Evolutionary conservation across 2,113 vertebrate species (phyloP).

Genomic region (Mormyrus lacerda): DNA sequence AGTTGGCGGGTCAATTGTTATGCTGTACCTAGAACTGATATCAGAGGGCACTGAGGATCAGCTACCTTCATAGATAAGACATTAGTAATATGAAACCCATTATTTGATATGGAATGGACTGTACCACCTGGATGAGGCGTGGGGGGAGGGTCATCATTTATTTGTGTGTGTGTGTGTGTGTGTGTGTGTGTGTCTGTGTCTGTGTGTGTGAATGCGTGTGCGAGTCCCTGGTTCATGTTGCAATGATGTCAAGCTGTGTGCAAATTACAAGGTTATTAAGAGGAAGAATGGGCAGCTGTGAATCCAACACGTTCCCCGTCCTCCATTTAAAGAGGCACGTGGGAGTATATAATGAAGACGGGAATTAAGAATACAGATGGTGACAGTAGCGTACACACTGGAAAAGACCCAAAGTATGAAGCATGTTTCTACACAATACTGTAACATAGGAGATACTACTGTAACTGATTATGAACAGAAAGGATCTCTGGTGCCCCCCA

Average conservation of each 20-base stretch:
- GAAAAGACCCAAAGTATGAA: neutral
- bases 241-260: constrained; percentile 1
- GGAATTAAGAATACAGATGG: neutral
- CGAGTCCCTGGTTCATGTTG: neutral
- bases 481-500: constrained; percentile 1
- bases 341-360: constrained; percentile 1
- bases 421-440: neutral
- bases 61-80: neutral
- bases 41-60: neutral
- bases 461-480: neutral
- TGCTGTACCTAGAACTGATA: neutral
- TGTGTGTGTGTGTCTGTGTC: neutral
- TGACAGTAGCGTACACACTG: neutral
- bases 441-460: neutral
- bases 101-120: neutral
- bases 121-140: neutral
- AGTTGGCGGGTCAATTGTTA: neutral
- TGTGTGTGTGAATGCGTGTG: neutral
- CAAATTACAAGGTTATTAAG: neutral
- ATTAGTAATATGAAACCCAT: neutral
- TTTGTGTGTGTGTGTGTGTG: neutral
- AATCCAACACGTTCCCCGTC: neutral
- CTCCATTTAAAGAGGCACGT: neutral
- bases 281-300: neutral
- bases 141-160: neutral